Conservation (phyloP, 2,888 invertebrate genomes). For the Hirtodrosophila trivittata region DNA sequence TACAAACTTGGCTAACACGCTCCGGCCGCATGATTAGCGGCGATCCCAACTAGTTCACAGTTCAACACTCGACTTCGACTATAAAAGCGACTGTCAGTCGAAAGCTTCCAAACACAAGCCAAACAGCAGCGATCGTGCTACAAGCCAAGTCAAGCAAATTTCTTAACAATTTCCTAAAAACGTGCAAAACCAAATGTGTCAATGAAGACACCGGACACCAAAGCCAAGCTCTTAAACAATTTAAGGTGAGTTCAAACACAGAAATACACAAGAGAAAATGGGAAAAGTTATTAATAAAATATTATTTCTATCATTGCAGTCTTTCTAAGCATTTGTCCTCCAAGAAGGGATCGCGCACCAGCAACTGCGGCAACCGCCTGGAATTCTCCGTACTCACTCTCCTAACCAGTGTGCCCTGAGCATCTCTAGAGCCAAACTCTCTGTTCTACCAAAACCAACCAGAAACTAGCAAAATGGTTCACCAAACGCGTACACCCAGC, state of each 20-base stretch:
- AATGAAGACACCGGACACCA: conserved; percentile 83
- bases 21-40: conserved; percentile 49
- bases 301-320: conserved; percentile 84
- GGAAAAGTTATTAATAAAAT: neutral
- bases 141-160: conserved; percentile 19
- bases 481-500: conserved; percentile 71
- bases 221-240: conserved; percentile 82
- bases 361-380: conserved; percentile 92
- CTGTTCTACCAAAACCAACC: too few species aligned
- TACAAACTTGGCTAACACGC: conserved; percentile 60
- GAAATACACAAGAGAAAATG: neutral
- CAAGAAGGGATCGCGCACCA: conserved; percentile 93
- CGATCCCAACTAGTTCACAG: conserved; percentile 36
- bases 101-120: conserved; percentile 45
- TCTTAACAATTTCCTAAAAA: conserved; percentile 17
- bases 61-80: conserved; percentile 9
- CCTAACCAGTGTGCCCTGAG: conserved; percentile 93
- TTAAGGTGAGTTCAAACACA: too few species aligned
- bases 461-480: conserved; percentile 80
- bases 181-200: conserved; percentile 78
- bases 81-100: conserved; percentile 52
- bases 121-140: conserved; percentile 27
- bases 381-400: conserved; percentile 93
- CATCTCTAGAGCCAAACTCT: too few species aligned
- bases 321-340: conserved; percentile 92